Base-by-base conservation (phyloP, 2,113 vertebrate genomes). In the Hassar affinis region DNA sequence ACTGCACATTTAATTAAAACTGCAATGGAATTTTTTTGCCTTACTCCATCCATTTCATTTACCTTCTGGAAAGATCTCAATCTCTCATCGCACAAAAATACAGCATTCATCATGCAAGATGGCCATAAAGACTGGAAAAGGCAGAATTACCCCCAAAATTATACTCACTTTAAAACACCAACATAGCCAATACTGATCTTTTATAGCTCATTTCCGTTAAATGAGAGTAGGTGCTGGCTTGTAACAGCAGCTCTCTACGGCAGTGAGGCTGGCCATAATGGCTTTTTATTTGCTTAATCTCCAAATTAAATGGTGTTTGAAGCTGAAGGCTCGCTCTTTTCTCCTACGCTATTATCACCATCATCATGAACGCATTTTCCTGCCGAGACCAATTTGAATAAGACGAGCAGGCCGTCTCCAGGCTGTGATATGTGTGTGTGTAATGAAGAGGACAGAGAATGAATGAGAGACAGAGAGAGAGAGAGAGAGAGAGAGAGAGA, bases 1-100 rank as follows among this genome's bases (percentile, higher is more conserved):
- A 97, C 96, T 98, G 97, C 96, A 97, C 97, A 97, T 98, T 98
- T 96, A 94, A 98, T 98, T 98, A 98, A 98, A 98, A 95, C 93
- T 91, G 94, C 93, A 92, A 93, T 94, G 94, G 94, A 91, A 91
- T 89, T 83, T 81, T 79, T 77, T 56, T 35, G 79, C 3, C 54
- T 12, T 62, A 51, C 80, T 61, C 66, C 12, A 80, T 51, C 66
- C 68, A 72, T 87, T 85, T 81, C 33, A 42, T 82, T 86, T 78
- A 42, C 75, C 76, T 80, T 56, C 62, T 52, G 57, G 80, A 81
- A 81, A 81, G 45, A 79, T 72, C 85, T 15, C 72, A 71, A 74
- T 64, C 54, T 76, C 54, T 77, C 69, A 51, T 57, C 47, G 6
- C 22, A 17, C 27, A 11, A 68, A 59, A 74, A 85, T 71, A 83